Base-by-base conservation (phyloP, 2,888 invertebrate genomes). In the Dichetophora obliterata region DNA sequence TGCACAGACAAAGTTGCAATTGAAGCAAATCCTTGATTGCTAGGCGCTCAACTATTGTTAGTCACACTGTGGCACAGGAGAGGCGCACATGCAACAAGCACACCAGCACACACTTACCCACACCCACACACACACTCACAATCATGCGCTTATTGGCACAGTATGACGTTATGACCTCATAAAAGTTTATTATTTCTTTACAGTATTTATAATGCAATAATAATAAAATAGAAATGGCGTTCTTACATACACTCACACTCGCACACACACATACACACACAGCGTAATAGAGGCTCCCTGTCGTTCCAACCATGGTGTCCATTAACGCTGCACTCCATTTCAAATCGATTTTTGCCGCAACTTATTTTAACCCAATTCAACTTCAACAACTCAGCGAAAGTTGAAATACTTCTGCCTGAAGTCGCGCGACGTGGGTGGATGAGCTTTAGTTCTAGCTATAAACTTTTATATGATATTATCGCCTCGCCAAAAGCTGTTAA, bases 171-270 rank as follows among this genome's bases (percentile, higher is more conserved):
- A 59, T 71, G 71, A 71, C 71, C 71, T 71, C 71, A 57, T 71
- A 71, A 57, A 71, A 54, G 57, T 70, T 54, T 71, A 71, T 57
- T 57, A 57, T 71, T 37, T 71, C 59, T 57, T 19, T 19, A 22
- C 31, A 71, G 37, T 57, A 70, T 71, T 71, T 71, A 59, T 71
- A 71, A 71, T 71, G 57, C 34, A 59, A 71, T 71, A 34, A 71
- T 37, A 59, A 71, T 22, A 73, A 61, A 37, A 68, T n/a, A 43
- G 22, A 43, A 43, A 43, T 1, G 6, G 43, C 43, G 19, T 19
- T 22, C 5, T 54, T 4, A 22, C 66, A n/a, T n/a, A n/a, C n/a
- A 24, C 24, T 43, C 24, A 52, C 27, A 69, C 27, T 43, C 19
- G 9, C 69, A 52, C 52, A 69, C 52, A 27, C 69, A 70, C n/a